Evolutionary conservation across 2,888 invertebrate genomes (phyloP).

Genomic region (Lordiphosa fenestrarum): DNA sequence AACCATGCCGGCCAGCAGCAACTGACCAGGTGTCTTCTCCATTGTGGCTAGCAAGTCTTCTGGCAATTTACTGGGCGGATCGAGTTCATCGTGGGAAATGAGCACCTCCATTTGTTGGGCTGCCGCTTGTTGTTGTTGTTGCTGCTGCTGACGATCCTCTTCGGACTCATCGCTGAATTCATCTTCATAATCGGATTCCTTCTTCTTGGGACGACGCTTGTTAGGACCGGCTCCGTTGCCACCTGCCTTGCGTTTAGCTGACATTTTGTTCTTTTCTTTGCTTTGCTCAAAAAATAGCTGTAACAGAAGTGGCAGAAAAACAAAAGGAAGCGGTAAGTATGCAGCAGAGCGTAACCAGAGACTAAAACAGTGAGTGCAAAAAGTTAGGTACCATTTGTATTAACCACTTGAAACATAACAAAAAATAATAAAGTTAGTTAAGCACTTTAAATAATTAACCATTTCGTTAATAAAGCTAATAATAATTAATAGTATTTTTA

Average conservation of each 20-base stretch:
- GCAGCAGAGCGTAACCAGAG: slow-evolving; percentile 51
- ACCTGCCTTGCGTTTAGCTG: slow-evolving; percentile 80
- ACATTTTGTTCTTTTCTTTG: slow-evolving; percentile 63
- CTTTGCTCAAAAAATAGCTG: slow-evolving; percentile 44
- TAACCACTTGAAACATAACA: too few relatives aligned
- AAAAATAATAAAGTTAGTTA: too few relatives aligned
- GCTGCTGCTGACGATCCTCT: slow-evolving; percentile 58
- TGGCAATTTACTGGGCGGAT: slow-evolving; percentile 84
- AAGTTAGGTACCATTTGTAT: too few relatives aligned
- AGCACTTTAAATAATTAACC: not conserved
- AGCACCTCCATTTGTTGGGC: slow-evolving; percentile 77
- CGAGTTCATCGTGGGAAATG: slow-evolving; percentile 81
- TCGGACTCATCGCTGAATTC: slow-evolving; percentile 79
- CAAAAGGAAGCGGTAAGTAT: slow-evolving; percentile 36
- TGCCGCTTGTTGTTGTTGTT: slow-evolving; percentile 43
- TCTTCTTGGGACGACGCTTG: slow-evolving; percentile 80
- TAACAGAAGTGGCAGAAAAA: slow-evolving; percentile 34
- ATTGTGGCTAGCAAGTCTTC: slow-evolving; percentile 85
- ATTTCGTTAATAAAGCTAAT: not conserved
- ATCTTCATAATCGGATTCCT: slow-evolving; percentile 79
- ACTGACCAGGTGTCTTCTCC: slow-evolving; percentile 86
- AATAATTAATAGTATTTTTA: not conserved
- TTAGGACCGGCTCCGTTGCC: slow-evolving; percentile 76
- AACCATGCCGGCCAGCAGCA: slow-evolving; percentile 91
- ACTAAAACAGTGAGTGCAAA: slow-evolving; percentile 7